Percentiles rank a stretch among this genome's conserved stretches.
These are phyloP conservation scores for Scortum barcoo DNA, from an alignment of 2,113 vertebrate species.

Conservation along the genomic window DNA sequence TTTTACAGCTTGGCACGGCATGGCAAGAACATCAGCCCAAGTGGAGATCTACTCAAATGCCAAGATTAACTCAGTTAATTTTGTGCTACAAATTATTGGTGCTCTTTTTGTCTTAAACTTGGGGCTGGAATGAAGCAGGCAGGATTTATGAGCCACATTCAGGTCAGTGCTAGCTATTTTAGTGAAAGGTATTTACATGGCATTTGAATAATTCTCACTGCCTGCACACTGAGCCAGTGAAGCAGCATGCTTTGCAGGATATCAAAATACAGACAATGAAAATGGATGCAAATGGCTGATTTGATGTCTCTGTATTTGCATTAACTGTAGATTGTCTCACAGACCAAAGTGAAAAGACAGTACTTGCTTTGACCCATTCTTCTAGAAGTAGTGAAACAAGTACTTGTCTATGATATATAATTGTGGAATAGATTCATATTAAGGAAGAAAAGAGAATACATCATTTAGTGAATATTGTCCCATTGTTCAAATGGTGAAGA, in stretches of 20 bases:
- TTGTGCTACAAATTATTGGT: neutral
- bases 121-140: neutral
- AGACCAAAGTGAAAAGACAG: constrained; percentile 6
- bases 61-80: neutral
- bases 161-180: constrained; percentile 28
- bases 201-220: constrained; percentile 64
- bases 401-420: neutral
- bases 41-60: neutral
- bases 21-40: neutral
- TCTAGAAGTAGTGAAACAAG: constrained; percentile 14
- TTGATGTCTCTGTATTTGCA: constrained; percentile 40
- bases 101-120: constrained; percentile 16
- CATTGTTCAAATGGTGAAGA: constrained; percentile 57
- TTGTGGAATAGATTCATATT: neutral
- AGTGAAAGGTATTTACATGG: constrained; percentile 54
- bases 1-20: neutral
- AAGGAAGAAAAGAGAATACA: no score
- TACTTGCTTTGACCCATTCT: neutral
- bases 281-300: constrained; percentile 46
- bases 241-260: constrained; percentile 40
- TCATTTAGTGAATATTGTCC: constrained; percentile 10
- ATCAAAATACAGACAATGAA: constrained; percentile 33
- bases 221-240: constrained; percentile 37
- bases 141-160: constrained; percentile 36
- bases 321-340: constrained; percentile 21